Evolutionary conservation across 2,888 invertebrate genomes (phyloP).

Genomic region (Drosophila mettleri): DNA sequence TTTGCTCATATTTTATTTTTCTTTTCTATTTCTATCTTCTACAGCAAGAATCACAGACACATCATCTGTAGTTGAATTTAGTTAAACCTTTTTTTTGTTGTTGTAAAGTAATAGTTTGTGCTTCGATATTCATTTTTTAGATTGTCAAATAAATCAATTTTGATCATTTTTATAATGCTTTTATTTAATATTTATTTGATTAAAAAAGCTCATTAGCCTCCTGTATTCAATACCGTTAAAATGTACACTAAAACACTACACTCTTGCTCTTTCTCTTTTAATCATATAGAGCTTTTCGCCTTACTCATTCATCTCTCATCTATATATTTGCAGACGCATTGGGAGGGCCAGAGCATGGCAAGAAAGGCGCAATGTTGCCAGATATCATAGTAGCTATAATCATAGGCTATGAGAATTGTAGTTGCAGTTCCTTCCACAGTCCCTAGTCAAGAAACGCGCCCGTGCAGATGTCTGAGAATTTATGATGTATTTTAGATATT

Average conservation of each 20-base stretch:
- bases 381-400: conserved; percentile 73
- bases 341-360: conserved; percentile 70
- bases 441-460: conserved; percentile 65
- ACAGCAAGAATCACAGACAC: conserved; percentile 64
- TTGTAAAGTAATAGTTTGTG: conserved; percentile 30
- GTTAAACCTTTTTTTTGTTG: conserved; percentile 22
- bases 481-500: conserved; percentile 67
- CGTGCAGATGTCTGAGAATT: conserved; percentile 54
- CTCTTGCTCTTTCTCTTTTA: conserved; percentile 7
- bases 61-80: conserved; percentile 59
- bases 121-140: conserved; percentile 5
- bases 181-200: conserved; percentile 1
- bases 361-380: conserved; percentile 81
- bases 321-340: conserved; percentile 80
- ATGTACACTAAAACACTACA: conserved; percentile 21
- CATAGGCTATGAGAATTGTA: conserved; percentile 49
- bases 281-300: conserved; percentile 38
- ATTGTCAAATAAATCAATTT: conserved; percentile 29
- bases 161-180: conserved; percentile 7
- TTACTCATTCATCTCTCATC: conserved; percentile 71
- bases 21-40: conserved; percentile 51
- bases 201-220: conserved; percentile 1
- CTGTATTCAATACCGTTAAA: conserved; percentile 5
- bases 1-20: conserved; percentile 25
- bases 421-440: conserved; percentile 58